Evolutionary conservation across 2,113 vertebrate species (phyloP).

Genomic region (Corythornis cristatus): DNA sequence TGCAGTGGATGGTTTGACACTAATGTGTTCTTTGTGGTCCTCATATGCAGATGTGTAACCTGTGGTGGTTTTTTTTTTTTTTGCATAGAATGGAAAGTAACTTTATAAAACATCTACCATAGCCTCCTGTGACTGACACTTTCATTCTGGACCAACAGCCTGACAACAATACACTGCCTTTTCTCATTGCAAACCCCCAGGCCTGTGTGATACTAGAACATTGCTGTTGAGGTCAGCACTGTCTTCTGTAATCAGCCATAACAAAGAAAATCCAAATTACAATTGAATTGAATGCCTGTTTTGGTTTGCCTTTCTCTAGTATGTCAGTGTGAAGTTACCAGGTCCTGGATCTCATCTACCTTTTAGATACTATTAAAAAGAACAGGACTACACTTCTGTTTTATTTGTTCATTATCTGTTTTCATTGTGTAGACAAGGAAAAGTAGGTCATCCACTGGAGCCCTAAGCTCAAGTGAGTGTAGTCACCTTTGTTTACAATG

Average conservation of each 20-base stretch:
- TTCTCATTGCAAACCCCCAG: not conserved
- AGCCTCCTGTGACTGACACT: not conserved
- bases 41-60: not conserved
- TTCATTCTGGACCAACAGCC: not conserved
- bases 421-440: constrained; percentile 11
- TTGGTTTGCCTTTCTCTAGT: not conserved
- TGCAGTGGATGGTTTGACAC: not conserved
- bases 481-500: not conserved
- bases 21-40: not conserved
- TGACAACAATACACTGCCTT: not conserved
- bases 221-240: not conserved
- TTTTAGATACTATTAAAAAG: constrained; percentile 15
- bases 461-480: not conserved
- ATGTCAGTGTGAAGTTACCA: not conserved
- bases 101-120: not conserved
- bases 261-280: not conserved
- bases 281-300: not conserved
- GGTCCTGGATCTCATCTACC: not conserved
- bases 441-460: constrained; percentile 22
- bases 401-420: not conserved
- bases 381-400: not conserved
- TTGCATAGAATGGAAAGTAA: not conserved
- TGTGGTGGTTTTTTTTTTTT: not conserved
- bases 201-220: not conserved
- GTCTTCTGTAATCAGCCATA: not conserved